Evolutionary conservation across 2,113 vertebrate genomes (phyloP), one percentile per base, ranked within the genome.

Genomic region (Cathartes aura): DNA sequence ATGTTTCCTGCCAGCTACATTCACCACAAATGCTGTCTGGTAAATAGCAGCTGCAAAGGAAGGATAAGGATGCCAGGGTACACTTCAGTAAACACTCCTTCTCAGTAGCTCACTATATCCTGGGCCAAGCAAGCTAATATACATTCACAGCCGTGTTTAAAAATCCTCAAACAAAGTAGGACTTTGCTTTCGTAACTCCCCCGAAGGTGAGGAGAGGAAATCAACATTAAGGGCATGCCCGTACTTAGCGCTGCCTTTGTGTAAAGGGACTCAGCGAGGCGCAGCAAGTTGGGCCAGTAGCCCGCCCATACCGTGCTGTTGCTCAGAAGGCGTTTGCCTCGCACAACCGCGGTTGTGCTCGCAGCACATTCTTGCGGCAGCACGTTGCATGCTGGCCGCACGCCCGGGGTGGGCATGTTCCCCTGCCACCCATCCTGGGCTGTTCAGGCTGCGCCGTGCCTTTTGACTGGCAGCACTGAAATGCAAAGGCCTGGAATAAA

Each of bases 41-140:
- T 97, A 98, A 99, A 98, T 97, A 73, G 96, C 98, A 98, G 98
- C 99, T 99, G 98, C 98, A 96, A 82, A 98, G 97, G 97, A 98
- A 95, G 95, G 98, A 97, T 98, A 97, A 98, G 97, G 97, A 97
- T 98, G 98, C 98, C 98, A 98, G 98, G 97, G 97, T 89, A 97
- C 97, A 86, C 89, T 90, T 90, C 92, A 95, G 87, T 81, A 94
- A 97, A 95, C 86, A 82, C 80, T 82, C 60, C 15, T 62, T 66
- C 93, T 94, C 73, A 94, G 95, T 70, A 71, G 67, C 83, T 88
- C 76, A 48, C 87, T 96, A 91, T 73, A 82, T 86, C 81, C 55
- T 2, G 83, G 67, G 95, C 94, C 91, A 97, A 95, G 85, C 55
- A 45, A 78, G 68, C 83, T 90, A 72, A 70, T 52, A 67, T 3